Percentiles rank a stretch among this genome's conserved stretches.
phyloP scores from a whole-genome alignment of 2,888 invertebrate species.

The Ethmia dodecea region DNA sequence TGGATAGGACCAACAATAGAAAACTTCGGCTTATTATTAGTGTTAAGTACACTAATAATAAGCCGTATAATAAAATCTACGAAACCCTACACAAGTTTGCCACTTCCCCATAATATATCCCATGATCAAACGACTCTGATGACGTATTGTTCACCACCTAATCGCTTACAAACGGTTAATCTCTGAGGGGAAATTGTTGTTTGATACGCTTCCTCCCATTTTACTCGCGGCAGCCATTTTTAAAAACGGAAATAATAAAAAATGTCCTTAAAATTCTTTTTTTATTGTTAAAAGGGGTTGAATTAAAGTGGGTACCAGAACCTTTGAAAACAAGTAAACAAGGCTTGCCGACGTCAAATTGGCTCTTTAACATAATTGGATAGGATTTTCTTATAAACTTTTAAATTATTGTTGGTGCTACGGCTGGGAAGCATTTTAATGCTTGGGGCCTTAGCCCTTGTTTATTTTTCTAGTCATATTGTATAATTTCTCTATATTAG shows the following conservation, averaged over 20 bases:
- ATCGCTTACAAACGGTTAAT: constrained; percentile 32
- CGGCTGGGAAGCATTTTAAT: too few relatives aligned
- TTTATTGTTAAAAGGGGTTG: constrained; percentile 31
- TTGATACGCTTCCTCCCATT: constrained; percentile 47
- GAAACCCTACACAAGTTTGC: too few relatives aligned
- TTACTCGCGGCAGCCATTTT: constrained; percentile 26
- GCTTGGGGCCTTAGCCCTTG: too few relatives aligned
- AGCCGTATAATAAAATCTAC: too few relatives aligned
- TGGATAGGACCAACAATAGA: too few relatives aligned
- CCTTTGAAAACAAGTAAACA: constrained; percentile 49
- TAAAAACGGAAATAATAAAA: constrained; percentile 34
- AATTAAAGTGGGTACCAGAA: constrained; percentile 47
- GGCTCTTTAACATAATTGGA: constrained; percentile 55
- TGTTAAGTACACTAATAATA: too few relatives aligned
- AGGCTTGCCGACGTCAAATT: constrained; percentile 39
- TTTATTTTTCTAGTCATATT: too few relatives aligned
- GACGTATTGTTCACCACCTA: constrained; percentile 6
- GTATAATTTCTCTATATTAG: too few relatives aligned
- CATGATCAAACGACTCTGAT: neutral
- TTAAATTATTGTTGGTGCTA: constrained; percentile 37
- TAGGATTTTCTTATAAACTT: constrained; percentile 40
- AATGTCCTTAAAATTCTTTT: constrained; percentile 29
- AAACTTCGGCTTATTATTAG: too few relatives aligned
- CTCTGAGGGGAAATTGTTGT: constrained; percentile 57
- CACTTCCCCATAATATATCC: too few relatives aligned